These are phyloP conservation scores for Micronycteris hirsuta DNA, from an alignment of 2,113 vertebrate genomes.

Conservation along the genomic window DNA sequence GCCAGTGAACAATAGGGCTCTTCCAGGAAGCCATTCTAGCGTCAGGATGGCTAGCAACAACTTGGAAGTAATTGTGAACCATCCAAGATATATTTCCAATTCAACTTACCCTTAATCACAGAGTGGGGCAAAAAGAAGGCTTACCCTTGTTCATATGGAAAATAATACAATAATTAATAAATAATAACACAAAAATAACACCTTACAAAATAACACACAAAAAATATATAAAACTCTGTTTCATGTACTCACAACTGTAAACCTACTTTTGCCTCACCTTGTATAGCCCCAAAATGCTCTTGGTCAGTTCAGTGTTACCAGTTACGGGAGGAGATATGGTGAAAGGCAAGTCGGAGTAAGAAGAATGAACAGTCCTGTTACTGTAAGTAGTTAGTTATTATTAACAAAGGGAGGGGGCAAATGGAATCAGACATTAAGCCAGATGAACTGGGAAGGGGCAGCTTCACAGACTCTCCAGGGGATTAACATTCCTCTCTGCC, in stretches of 20 bases:
- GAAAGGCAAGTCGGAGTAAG: not conserved
- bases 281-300: not conserved
- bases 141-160: not conserved
- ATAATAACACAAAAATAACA: not conserved
- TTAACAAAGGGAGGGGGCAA: too few species aligned
- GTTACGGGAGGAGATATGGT: not conserved
- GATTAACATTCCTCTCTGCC: too few species aligned
- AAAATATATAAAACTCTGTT: not conserved
- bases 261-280: not conserved
- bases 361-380: not conserved
- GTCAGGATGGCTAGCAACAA: not conserved
- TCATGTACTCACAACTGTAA: not conserved
- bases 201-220: too few species aligned
- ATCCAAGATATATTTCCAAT: not conserved
- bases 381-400: too few species aligned
- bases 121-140: not conserved
- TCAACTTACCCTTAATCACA: not conserved
- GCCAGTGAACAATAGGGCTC: not conserved
- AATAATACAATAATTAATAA: not conserved
- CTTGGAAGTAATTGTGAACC: not conserved
- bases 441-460: too few species aligned
- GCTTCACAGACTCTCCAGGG: too few species aligned
- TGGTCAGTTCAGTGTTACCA: not conserved
- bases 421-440: too few species aligned
- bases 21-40: not conserved